A percentile compares a stretch with the other conserved stretches of the same genome.
phyloP scores from a whole-genome alignment of 2,888 invertebrate genomes.

The Campaea margaritaria region DNA sequence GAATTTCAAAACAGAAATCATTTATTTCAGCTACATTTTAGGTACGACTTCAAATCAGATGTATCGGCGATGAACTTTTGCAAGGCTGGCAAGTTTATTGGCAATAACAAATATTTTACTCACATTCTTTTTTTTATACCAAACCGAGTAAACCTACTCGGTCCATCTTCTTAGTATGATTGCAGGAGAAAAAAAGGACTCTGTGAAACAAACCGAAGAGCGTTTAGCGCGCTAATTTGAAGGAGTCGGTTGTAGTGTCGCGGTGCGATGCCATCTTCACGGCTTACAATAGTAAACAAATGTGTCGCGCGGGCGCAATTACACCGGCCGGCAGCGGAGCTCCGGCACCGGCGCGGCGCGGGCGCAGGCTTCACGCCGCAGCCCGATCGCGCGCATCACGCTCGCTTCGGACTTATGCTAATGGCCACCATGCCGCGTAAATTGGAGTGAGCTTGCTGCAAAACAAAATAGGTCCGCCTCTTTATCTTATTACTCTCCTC shows the following conservation, averaged over 20 bases:
- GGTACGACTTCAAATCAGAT: too few species aligned
- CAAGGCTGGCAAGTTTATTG: too few species aligned
- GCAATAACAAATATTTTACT: too few species aligned
- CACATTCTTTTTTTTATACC: too few species aligned
- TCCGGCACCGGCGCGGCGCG: too few species aligned
- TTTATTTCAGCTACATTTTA: too few species aligned
- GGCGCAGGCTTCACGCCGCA: constrained; percentile 61
- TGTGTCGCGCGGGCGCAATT: constrained; percentile 81
- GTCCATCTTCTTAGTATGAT: too few species aligned
- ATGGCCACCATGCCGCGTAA: constrained; percentile 81
- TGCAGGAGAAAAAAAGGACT: too few species aligned
- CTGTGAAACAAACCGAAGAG: constrained; percentile 27
- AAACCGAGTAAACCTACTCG: too few species aligned
- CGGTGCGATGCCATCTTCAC: constrained; percentile 81
- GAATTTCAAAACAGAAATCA: too few species aligned
- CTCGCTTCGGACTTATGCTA: constrained; percentile 81
- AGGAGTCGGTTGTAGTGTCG: constrained; percentile 70
- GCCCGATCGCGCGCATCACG: constrained; percentile 79
- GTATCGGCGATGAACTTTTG: too few species aligned
- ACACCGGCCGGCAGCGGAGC: constrained; percentile 55
- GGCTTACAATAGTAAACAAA: constrained; percentile 84
- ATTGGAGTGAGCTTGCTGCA: constrained; percentile 80
- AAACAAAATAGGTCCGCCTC: constrained; percentile 81
- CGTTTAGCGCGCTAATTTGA: constrained; percentile 78
- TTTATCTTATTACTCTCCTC: constrained; percentile 77